A percentile compares a stretch with the other conserved stretches of the same genome.
phyloP scores from a whole-genome alignment of 92 coral and sea anemone genomes.

The Paramuricea clavata region DNA sequence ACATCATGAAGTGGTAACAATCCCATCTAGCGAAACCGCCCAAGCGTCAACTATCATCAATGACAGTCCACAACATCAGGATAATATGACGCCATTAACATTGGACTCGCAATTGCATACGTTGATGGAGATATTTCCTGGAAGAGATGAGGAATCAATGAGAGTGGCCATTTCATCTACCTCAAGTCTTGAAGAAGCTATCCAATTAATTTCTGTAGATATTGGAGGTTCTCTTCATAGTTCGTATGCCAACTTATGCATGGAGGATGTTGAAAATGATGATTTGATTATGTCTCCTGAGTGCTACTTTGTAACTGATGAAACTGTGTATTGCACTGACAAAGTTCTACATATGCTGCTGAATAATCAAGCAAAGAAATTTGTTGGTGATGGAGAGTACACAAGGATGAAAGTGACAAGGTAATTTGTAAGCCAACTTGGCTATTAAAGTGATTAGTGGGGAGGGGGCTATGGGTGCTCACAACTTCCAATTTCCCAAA shows the following conservation, averaged over 20 bases:
- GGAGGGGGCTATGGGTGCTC: no score
- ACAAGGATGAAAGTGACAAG: constrained; percentile 1
- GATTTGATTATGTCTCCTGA: no score
- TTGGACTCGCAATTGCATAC: background rate
- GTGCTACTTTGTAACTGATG: no score
- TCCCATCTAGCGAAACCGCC: no score
- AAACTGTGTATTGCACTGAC: constrained; percentile 14
- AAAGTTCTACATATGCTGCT: background rate
- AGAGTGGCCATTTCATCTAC: constrained; percentile 48
- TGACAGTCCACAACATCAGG: no score
- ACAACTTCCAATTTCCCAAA: no score
- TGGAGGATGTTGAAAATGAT: no score
- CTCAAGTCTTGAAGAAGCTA: constrained; percentile 54
- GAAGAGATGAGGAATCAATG: constrained; percentile 47
- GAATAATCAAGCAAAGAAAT: constrained; percentile 10
- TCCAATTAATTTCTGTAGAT: constrained; percentile 32
- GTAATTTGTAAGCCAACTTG: background rate
- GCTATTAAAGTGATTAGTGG: no score
- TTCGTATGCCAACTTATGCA: constrained; percentile 41
- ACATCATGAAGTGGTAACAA: background rate
- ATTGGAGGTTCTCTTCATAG: constrained; percentile 23
- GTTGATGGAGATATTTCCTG: constrained; percentile 52
- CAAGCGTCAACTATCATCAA: background rate
- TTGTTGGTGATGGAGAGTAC: background rate
- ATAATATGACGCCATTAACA: background rate